Percentiles rank a stretch among this genome's conserved stretches.
Evolutionary conservation across 2,113 vertebrate species (phyloP).

Genomic region (Leucosticte australis): DNA sequence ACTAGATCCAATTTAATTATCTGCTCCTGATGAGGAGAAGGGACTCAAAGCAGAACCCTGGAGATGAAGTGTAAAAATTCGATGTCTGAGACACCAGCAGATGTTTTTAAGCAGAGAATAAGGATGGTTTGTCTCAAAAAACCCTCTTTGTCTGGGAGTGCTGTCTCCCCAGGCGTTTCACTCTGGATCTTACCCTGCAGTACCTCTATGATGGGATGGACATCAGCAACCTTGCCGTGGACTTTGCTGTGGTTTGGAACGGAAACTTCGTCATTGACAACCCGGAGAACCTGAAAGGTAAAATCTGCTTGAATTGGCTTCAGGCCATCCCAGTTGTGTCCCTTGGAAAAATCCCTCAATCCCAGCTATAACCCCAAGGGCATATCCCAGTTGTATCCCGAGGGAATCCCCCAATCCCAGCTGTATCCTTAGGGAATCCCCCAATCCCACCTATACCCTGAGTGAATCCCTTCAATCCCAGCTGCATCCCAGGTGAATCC

Average conservation of each 20-base stretch:
- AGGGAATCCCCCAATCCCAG: no score
- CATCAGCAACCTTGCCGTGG: constrained; percentile 92
- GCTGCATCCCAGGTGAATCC: no score
- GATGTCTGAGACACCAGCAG: background rate
- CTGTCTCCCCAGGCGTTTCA: background rate
- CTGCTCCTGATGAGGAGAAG: background rate
- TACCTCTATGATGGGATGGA: constrained; percentile 96
- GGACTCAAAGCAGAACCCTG: background rate
- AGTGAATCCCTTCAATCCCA: background rate
- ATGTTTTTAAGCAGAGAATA: background rate
- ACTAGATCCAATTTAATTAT: constrained; percentile 58
- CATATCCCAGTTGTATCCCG: accelerated
- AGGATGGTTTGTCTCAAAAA: background rate
- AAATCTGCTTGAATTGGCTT: background rate
- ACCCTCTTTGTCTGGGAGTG: background rate
- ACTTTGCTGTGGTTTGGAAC: constrained; percentile 98
- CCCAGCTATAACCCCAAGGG: accelerated
- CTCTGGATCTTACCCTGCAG: constrained; percentile 60
- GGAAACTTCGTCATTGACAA: constrained; percentile 99
- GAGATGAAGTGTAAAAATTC: background rate
- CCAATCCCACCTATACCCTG: accelerated
- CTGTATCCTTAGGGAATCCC: accelerated
- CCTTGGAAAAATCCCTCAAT: no score
- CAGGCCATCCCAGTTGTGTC: accelerated
- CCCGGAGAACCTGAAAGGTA: constrained; percentile 93